Base-by-base conservation (phyloP, 2,113 vertebrate species). In the Sialia sialis region DNA sequence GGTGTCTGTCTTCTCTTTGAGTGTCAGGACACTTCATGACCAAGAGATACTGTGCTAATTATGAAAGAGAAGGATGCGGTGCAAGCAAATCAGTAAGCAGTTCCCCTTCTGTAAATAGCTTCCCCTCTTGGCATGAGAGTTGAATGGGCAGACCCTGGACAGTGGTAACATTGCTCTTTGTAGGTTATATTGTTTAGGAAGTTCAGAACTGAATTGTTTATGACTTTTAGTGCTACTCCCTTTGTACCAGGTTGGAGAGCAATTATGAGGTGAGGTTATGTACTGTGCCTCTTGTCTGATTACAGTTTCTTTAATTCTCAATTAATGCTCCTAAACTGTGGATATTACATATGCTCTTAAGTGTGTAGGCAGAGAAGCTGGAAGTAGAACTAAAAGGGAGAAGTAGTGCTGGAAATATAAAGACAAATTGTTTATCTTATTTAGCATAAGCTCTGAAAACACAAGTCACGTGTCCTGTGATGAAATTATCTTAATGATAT, bases 391-490 rank as follows among this genome's bases (percentile, higher is more conserved):
- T 85, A 38, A 39, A 82, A 79, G 66, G 34, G 17, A 55, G 75
- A 17, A 52, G 10, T 32, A 48, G 46, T 32, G 29, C 59, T 70
- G 32, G 63, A 79, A 87, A 72, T 30, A 13, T 63, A 30, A 75
- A 67, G 51, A 43, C 23, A 14, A 6, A 7, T 46, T 43, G 29
- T 90, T 94, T 23, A 8, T 78, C 74, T 75, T 67, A 5, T 30
- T 49, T 36, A 89, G 62, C 1, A 6, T n/a, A 87, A 48, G 9
- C n/a, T 91, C 39, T 87, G 82, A 51, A 82, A 84, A 46, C 48
- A 20, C 32, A 43, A 78, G 52, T 39, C 20, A 16, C 0, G 0
- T 0, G 0, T 74, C n/a, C 32, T 32, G 19, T 25, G 72, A 62
- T 73, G 41, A 62, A 29, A n/a, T 73, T 48, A 41, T 11, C 41